A percentile compares a stretch with the other conserved stretches of the same genome.
Evolutionary conservation across 1,140 invertebrate genomes (phyloP).

Genomic region (Aphis gossypii): DNA sequence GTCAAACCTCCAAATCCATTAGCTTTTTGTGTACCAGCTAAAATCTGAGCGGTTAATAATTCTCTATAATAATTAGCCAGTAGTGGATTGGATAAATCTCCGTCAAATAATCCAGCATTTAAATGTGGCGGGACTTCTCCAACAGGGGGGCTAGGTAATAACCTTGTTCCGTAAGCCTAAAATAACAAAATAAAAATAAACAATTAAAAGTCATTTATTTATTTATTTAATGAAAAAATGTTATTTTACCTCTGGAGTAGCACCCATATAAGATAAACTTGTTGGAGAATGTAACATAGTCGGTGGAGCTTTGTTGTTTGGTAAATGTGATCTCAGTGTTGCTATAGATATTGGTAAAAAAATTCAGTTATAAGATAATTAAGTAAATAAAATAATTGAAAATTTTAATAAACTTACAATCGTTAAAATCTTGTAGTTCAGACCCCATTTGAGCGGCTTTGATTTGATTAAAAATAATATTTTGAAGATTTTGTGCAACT

Average conservation of each 20-base stretch:
- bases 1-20: conserved; percentile 31
- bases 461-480: conserved; percentile 64
- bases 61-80: conserved; percentile 54
- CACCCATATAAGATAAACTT: conserved; percentile 28
- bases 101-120: conserved; percentile 42
- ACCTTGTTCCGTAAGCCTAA: conserved; percentile 30
- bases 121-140: conserved; percentile 59
- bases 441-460: conserved; percentile 58
- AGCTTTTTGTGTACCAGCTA: conserved; percentile 24
- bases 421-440: conserved; percentile 7
- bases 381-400: not conserved
- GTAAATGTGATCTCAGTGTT: conserved; percentile 27
- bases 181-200: conserved; percentile 15
- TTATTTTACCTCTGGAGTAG: conserved; percentile 17
- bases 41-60: conserved; percentile 38
- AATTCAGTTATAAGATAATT: not conserved
- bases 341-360: not conserved
- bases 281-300: conserved; percentile 46
- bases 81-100: conserved; percentile 9
- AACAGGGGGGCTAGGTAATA: conserved; percentile 59
- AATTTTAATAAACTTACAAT: conserved; percentile 17
- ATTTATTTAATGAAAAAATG: not conserved
- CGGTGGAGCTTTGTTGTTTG: not conserved
- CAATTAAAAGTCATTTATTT: not conserved
- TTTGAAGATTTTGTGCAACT: conserved; percentile 68